Conservation (phyloP, 2,888 invertebrate genomes). For the Cephus nigrinus region DNA sequence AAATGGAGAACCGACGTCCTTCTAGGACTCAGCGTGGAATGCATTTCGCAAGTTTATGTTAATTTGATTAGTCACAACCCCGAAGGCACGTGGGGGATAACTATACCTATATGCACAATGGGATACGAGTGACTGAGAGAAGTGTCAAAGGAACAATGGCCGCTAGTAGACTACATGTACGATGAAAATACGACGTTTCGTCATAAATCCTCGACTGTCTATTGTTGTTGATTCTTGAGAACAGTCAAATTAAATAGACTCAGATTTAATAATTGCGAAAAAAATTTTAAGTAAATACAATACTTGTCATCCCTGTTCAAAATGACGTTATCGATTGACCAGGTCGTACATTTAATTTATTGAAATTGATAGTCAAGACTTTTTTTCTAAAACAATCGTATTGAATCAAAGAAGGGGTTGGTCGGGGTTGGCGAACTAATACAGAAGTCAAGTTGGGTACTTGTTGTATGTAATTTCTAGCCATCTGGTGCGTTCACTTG, state of each 20-base stretch:
- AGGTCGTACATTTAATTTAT: no score
- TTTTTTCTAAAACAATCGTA: background rate
- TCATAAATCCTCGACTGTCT: background rate
- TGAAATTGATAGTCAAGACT: no score
- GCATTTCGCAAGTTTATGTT: slow-evolving; percentile 54
- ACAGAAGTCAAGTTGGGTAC: background rate
- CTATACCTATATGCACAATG: background rate
- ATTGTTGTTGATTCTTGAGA: background rate
- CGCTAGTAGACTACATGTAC: background rate
- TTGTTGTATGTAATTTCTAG: background rate
- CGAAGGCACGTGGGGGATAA: background rate
- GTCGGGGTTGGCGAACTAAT: background rate
- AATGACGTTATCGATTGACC: no score
- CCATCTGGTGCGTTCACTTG: slow-evolving; percentile 14
- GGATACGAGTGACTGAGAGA: background rate
- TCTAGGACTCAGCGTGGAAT: slow-evolving; percentile 27
- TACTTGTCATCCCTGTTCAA: no score
- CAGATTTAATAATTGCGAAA: no score
- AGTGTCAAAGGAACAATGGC: slow-evolving; percentile 2
- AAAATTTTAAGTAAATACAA: no score
- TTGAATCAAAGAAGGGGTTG: background rate
- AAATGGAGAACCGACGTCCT: background rate
- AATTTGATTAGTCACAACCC: slow-evolving; percentile 56
- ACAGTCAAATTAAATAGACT: background rate
- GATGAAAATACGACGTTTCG: background rate